Evolutionary conservation across 2,888 invertebrate genomes (phyloP), one percentile per base, ranked within the genome.

Genomic region (Epirrita christyi): DNA sequence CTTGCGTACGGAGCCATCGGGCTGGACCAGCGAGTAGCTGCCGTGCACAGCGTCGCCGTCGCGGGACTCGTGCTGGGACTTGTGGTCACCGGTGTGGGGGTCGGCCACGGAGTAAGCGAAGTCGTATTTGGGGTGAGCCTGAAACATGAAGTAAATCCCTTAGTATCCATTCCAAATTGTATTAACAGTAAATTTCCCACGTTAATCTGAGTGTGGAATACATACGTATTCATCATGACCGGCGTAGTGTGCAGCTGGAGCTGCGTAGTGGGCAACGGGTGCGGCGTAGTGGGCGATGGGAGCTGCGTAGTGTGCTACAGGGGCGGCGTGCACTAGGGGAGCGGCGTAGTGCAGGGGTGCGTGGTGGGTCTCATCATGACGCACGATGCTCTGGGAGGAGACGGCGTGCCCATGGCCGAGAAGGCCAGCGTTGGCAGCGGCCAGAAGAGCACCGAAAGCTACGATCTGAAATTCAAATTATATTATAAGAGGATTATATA

Each of bases 1-100:
- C 56, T 88, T 92, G 71, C 93, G 87, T 51, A 90, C 80, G 73
- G 93, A 78, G 64, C 83, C 92, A 27, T 92, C 93, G 45, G 93
- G 92, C 74, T 93, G 92, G 64, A 92, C 86, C 55, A 93, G 83
- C 41, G 92, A 90, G 81, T 94, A 94, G 75, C 92, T 92, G 51
- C 94, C 94, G 75, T 93, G 92, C 53, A 94, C 94, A 48, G 84
- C 82, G 73, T 93, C 93, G 29, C 93, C 93, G 64, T 92, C 92
- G 70, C 90, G 86, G 65, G 77, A 79, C 76, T 93, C 93, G 71
- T 91, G 88, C 78, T 92, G 93, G 38, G 86, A 84, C 80, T 93
- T 93, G 78, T 93, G 88, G 83, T 93, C 93, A 32, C 93, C 94
- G 62, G 93, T 93, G 72, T 93, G 93, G 9, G 87, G 86, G 78